Conservation (phyloP, 1,140 invertebrate genomes). For the Melanaphis sacchari region DNA sequence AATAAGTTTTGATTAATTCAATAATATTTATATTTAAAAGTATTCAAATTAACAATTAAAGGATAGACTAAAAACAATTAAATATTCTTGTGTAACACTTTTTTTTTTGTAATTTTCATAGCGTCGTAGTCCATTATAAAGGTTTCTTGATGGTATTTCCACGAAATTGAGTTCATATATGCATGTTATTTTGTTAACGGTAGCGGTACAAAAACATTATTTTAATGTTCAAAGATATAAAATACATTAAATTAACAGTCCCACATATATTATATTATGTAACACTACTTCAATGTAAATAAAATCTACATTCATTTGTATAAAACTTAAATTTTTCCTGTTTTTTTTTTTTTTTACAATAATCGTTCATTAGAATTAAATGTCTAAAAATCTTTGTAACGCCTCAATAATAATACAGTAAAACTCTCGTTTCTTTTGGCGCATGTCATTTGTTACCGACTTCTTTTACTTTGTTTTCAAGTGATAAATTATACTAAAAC, state of each 20-base stretch:
- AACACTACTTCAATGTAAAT: neutral
- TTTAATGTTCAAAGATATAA: neutral
- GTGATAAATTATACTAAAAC: neutral
- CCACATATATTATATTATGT: neutral
- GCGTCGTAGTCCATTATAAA: neutral
- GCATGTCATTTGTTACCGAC: neutral
- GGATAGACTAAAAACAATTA: neutral
- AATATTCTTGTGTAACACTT: neutral
- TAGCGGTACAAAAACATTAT: neutral
- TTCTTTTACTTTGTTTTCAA: neutral
- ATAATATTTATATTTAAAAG: neutral
- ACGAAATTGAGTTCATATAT: constrained; percentile 6
- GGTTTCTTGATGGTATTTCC: neutral
- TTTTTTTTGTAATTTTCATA: neutral
- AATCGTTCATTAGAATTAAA: neutral
- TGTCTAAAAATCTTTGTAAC: neutral
- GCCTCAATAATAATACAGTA: neutral
- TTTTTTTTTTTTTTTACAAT: neutral
- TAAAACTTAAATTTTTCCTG: neutral
- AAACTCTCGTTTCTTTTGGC: neutral
- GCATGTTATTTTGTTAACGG: neutral
- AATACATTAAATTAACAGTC: neutral
- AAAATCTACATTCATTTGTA: neutral
- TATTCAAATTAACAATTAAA: neutral
- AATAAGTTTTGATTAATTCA: neutral